These are phyloP conservation scores for Drosophila burlai DNA, from an alignment of 1,140 invertebrate genomes.

Conservation along the genomic window DNA sequence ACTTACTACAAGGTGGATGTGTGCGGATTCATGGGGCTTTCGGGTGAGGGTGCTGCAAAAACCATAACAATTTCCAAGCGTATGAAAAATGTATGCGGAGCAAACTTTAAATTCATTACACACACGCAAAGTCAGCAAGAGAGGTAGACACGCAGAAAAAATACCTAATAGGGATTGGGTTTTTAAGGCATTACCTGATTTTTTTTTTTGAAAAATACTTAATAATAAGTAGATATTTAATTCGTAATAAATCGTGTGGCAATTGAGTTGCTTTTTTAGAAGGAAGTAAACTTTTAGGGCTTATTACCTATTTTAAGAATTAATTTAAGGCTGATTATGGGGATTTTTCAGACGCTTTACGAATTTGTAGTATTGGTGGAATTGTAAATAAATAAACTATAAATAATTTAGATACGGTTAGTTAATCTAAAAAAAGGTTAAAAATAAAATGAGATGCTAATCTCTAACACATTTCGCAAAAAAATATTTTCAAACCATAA, in stretches of 20 bases:
- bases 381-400: neutral
- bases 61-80: slow-evolving; percentile 78
- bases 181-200: neutral
- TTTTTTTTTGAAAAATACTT: too few relatives aligned
- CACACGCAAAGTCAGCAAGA: slow-evolving; percentile 69
- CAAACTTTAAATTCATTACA: slow-evolving; percentile 84
- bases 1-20: slow-evolving; percentile 68
- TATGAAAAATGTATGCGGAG: slow-evolving; percentile 79
- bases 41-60: slow-evolving; percentile 32
- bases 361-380: too few relatives aligned
- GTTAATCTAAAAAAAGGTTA: neutral
- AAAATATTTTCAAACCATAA: neutral
- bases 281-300: neutral
- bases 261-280: neutral
- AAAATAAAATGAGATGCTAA: neutral
- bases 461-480: neutral
- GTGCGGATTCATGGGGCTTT: neutral
- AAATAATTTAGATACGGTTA: neutral
- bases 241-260: neutral
- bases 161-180: neutral
- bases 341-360: too few relatives aligned
- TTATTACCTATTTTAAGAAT: neutral
- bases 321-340: neutral
- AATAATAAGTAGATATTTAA: neutral
- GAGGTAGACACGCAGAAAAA: neutral